These are phyloP conservation scores for Allobates femoralis DNA, from an alignment of 2,797 vertebrate species.

Conservation along the genomic window DNA sequence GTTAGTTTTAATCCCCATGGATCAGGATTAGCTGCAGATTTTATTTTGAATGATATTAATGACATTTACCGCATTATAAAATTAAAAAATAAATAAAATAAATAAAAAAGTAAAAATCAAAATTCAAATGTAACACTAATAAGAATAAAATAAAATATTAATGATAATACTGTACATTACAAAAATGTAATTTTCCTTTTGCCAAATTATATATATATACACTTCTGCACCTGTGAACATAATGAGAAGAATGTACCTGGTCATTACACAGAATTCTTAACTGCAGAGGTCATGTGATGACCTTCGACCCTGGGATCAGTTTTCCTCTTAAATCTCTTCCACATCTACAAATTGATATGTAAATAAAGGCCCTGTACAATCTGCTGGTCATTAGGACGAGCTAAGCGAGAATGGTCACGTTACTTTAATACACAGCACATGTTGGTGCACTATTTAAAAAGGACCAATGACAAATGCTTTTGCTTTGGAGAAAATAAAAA, in stretches of 20 bases:
- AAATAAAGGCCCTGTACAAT: not conserved
- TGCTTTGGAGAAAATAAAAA: too few relatives aligned
- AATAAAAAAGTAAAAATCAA: too few relatives aligned
- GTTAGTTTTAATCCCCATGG: too few relatives aligned
- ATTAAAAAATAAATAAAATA: too few relatives aligned
- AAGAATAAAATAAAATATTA: too few relatives aligned
- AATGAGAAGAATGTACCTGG: not conserved
- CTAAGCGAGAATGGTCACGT: not conserved
- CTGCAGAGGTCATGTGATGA: slow-evolving; percentile 2
- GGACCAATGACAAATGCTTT: too few relatives aligned
- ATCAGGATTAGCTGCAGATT: too few relatives aligned
- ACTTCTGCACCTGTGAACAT: slow-evolving; percentile 1
- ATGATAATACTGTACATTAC: not conserved
- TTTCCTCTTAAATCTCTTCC: slow-evolving; percentile 27
- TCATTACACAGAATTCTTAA: not conserved
- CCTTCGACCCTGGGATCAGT: not conserved
- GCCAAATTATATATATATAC: not conserved
- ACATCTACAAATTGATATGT: slow-evolving; percentile 8
- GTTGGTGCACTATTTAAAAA: too few relatives aligned
- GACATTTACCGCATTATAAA: too few relatives aligned
- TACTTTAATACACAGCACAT: not conserved
- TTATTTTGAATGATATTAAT: too few relatives aligned
- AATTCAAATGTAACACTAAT: too few relatives aligned
- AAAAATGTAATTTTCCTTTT: not conserved
- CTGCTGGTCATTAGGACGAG: slow-evolving; percentile 7